These are phyloP conservation scores for Archegozetes longisetosus DNA, from an alignment of 1,140 invertebrate species.

Conservation along the genomic window DNA sequence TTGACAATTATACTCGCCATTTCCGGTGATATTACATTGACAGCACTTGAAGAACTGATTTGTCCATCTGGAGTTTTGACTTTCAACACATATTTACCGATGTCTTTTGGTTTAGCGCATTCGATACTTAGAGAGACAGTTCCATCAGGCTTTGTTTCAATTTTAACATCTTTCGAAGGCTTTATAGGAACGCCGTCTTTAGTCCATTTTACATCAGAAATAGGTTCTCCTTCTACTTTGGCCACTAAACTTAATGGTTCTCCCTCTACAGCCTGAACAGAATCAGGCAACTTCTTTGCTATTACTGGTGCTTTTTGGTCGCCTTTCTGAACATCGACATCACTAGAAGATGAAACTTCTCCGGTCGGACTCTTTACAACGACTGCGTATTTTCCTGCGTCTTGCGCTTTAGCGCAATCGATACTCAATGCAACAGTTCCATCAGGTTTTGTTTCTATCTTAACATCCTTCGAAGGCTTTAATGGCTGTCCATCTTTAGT, in stretches of 20 bases:
- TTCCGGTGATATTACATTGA: not conserved
- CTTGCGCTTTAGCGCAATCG: conserved; percentile 57
- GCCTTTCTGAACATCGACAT: conserved; percentile 17
- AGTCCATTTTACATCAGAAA: conserved; percentile 7
- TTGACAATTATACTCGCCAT: not conserved
- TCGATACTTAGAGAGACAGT: not conserved
- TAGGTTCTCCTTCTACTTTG: conserved; percentile 1
- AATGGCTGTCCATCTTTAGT: conserved; percentile 50
- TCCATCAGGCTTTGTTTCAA: not conserved
- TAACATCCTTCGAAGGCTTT: conserved; percentile 34
- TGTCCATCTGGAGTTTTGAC: not conserved
- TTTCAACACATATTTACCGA: not conserved
- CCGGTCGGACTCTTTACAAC: conserved; percentile 57
- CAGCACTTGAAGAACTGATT: not conserved
- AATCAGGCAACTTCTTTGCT: not conserved
- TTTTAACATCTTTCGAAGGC: not conserved
- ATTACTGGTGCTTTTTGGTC: not conserved
- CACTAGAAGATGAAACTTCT: conserved; percentile 26
- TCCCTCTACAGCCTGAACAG: not conserved
- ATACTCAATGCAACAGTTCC: conserved; percentile 58
- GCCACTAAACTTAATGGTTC: not conserved
- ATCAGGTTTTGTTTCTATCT: conserved; percentile 44
- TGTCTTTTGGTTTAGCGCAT: not conserved
- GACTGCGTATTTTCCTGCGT: conserved; percentile 82
- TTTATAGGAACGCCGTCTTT: conserved; percentile 7